phyloP scores from a whole-genome alignment of 2,113 vertebrate genomes.

The Rhadina sibilatrix region DNA sequence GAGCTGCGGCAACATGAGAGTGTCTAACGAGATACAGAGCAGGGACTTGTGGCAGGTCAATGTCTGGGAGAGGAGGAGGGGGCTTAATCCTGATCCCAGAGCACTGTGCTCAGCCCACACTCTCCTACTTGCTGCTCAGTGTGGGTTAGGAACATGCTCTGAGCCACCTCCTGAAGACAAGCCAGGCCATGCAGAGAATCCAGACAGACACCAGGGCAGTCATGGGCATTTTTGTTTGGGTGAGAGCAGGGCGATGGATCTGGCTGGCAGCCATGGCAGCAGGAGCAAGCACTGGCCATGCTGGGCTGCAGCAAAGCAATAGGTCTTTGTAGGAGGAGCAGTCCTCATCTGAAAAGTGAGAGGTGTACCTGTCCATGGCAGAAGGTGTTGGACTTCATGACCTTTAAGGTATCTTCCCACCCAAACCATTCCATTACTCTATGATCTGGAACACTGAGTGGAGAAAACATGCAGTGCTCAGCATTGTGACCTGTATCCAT shows the following conservation, averaged over 20 bases:
- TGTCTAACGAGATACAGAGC: background rate
- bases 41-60: background rate
- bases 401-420: background rate
- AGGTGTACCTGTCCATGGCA: background rate
- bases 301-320: background rate
- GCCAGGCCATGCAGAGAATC: accelerated
- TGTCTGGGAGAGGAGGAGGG: background rate
- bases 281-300: background rate
- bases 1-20: background rate
- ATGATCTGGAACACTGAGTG: background rate
- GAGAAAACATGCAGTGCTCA: background rate
- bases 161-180: background rate
- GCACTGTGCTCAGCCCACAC: background rate
- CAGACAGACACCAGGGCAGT: accelerated
- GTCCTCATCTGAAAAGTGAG: background rate
- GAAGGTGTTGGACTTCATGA: background rate
- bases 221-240: background rate
- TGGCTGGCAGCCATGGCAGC: background rate
- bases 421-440: background rate
- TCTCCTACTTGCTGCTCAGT: background rate
- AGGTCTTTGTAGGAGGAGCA: background rate
- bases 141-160: accelerated
- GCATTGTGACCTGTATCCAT: background rate
- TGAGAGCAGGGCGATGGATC: background rate
- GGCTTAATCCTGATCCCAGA: background rate